These are phyloP conservation scores for Halesus radiatus DNA, from an alignment of 1,140 invertebrate genomes.

Conservation along the genomic window DNA sequence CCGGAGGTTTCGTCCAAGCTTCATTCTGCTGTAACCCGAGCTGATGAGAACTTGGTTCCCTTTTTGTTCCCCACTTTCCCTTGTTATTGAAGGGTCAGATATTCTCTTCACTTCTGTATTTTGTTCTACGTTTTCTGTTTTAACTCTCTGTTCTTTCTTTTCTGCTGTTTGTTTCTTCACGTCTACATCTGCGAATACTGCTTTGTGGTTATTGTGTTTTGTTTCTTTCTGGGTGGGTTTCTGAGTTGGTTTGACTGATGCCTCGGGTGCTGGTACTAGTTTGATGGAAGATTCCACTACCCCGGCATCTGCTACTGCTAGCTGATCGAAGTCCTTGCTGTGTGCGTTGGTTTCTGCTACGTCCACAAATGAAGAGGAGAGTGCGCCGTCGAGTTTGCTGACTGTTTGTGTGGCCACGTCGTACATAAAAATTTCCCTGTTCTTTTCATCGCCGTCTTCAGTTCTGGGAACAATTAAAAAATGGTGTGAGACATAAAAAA, in stretches of 20 bases:
- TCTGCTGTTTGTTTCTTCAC: constrained; percentile 51
- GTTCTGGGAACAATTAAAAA: constrained; percentile 65
- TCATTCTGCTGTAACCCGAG: constrained; percentile 71
- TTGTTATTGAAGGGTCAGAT: constrained; percentile 67
- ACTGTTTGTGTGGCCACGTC: constrained; percentile 78
- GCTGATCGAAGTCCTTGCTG: constrained; percentile 75
- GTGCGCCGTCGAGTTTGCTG: constrained; percentile 79
- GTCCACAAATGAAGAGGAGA: constrained; percentile 85
- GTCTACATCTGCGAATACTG: constrained; percentile 58
- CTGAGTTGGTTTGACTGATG: background rate
- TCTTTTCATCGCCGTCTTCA: constrained; percentile 65
- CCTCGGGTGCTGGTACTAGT: constrained; percentile 58
- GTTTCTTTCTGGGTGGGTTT: constrained; percentile 47
- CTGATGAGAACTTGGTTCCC: constrained; percentile 67
- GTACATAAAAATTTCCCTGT: constrained; percentile 89
- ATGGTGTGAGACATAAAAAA: too few species aligned
- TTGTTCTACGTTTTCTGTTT: constrained; percentile 52
- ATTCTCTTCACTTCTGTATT: constrained; percentile 36
- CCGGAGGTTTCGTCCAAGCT: constrained; percentile 66
- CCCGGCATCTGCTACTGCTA: constrained; percentile 72
- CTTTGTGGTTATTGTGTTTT: constrained; percentile 52
- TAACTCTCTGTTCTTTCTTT: constrained; percentile 54
- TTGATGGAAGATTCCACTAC: constrained; percentile 66
- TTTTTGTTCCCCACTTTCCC: constrained; percentile 64
- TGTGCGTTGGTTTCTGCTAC: constrained; percentile 86